phyloP scores from a whole-genome alignment of 2,888 invertebrate genomes.

The Drosophila nigritarsus region DNA sequence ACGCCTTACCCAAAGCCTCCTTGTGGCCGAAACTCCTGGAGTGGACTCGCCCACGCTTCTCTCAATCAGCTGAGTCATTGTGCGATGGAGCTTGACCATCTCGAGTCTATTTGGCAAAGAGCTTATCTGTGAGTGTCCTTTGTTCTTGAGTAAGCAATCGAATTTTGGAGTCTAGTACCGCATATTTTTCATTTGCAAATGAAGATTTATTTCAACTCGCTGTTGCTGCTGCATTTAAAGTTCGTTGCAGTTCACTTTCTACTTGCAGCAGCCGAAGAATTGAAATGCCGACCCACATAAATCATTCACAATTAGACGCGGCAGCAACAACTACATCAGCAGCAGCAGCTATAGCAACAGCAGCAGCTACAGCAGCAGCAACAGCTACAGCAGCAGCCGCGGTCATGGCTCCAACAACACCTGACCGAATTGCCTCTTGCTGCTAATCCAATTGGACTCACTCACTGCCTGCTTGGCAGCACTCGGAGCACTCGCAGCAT shows the following conservation, averaged over 20 bases:
- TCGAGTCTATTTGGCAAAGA: neutral
- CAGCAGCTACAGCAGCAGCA: neutral
- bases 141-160: slow-evolving; percentile 24
- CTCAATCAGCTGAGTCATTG: slow-evolving; percentile 54
- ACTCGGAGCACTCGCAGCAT: slow-evolving; percentile 4
- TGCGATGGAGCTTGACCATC: slow-evolving; percentile 2
- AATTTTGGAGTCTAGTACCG: slow-evolving; percentile 18
- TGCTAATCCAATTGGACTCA: slow-evolving; percentile 32
- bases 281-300: slow-evolving; percentile 73
- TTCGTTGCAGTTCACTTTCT: slow-evolving; percentile 62
- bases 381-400: slow-evolving; percentile 36
- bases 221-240: slow-evolving; percentile 27
- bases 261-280: slow-evolving; percentile 45
- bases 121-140: slow-evolving; percentile 5
- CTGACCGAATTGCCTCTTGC: slow-evolving; percentile 65
- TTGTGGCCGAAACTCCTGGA: neutral
- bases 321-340: slow-evolving; percentile 43
- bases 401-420: slow-evolving; percentile 70
- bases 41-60: slow-evolving; percentile 23
- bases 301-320: slow-evolving; percentile 78
- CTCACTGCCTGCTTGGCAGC: slow-evolving; percentile 9
- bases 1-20: neutral
- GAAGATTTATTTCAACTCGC: slow-evolving; percentile 31
- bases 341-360: slow-evolving; percentile 22
- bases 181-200: slow-evolving; percentile 11